Evolutionary conservation across 2,888 invertebrate genomes (phyloP), one percentile per base, ranked within the genome.

Genomic region (Zele albiditarsus): DNA sequence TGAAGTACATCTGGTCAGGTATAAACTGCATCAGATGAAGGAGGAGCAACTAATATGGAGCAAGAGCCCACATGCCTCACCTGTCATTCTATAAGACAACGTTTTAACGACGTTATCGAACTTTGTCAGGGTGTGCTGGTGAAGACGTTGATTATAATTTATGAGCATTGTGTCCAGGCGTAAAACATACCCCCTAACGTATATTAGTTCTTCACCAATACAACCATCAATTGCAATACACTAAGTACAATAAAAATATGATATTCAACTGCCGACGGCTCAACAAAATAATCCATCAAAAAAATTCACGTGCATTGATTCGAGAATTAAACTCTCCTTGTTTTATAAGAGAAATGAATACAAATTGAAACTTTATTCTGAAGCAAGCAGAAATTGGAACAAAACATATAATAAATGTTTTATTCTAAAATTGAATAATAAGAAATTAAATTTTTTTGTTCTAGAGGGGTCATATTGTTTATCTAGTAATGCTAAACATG

Each of bases 141-240:
- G 81, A 77, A 77, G 83, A 84, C 85, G 82, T 82, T 87, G 86
- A 87, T 87, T 87, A 86, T 86, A 84, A 87, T 86, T 86, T 87
- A 87, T 83, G 84, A 82, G 77, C 81, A 77, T 69, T 77, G 77
- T 72, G 69, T 76, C 80, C 78, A 75, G 71, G 69, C 77, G 82
- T 82, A 85, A 86, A 85, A 84, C 82, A 83, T 74, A 71, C 71
- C 28, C 71, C 67, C 12, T 38, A 38, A 38, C 38, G 38, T 38
- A 38, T 38, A 68, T 75, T 71, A 60, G 70, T 66, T 75, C 79
- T 80, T 77, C 75, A 76, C 73, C 78, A 70, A 65, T 57, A 49
- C 53, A 42, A 33, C 27, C 38, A 8, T 38, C 38, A 0, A 38
- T 38, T 38, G 38, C 38, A 38, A 12, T 1, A 0, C 10, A 12